phyloP scores from a whole-genome alignment of 1,140 invertebrate genomes.

The Coptotermes formosanus region DNA sequence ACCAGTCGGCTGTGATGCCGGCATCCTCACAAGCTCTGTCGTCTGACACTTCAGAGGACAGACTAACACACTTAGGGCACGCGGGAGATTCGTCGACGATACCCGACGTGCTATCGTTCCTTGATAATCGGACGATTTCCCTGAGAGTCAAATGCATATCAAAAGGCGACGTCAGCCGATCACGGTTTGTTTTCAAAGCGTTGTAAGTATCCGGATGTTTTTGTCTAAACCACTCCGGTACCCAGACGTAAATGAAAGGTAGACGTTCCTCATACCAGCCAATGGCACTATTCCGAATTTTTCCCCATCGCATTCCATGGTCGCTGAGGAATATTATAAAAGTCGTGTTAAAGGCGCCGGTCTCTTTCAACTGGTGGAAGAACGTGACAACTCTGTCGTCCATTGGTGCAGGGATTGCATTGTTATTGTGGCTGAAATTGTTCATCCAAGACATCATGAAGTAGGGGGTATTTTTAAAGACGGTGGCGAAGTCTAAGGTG shows the following conservation, averaged over 20 bases:
- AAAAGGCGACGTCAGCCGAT: slow-evolving; percentile 79
- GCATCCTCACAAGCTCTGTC: slow-evolving; percentile 69
- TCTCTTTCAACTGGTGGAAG: slow-evolving; percentile 56
- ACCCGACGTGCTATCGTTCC: not conserved
- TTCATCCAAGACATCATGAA: slow-evolving; percentile 81
- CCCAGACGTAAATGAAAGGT: slow-evolving; percentile 75
- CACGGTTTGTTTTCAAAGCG: slow-evolving; percentile 69
- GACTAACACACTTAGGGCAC: slow-evolving; percentile 64
- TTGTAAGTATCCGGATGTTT: slow-evolving; percentile 60
- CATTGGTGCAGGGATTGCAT: slow-evolving; percentile 68
- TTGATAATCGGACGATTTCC: slow-evolving; percentile 44
- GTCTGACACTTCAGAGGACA: slow-evolving; percentile 62
- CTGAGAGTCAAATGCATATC: slow-evolving; percentile 72
- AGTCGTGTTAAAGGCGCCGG: slow-evolving; percentile 62
- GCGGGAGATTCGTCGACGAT: slow-evolving; percentile 48
- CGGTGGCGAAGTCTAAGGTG: slow-evolving; percentile 26
- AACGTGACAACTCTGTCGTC: slow-evolving; percentile 60
- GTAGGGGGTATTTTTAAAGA: slow-evolving; percentile 20
- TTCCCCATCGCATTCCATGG: slow-evolving; percentile 88
- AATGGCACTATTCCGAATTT: slow-evolving; percentile 72
- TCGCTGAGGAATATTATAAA: slow-evolving; percentile 42
- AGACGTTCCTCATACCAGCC: slow-evolving; percentile 88
- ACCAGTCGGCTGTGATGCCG: slow-evolving; percentile 73
- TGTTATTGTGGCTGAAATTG: slow-evolving; percentile 72
- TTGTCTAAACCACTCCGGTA: slow-evolving; percentile 71